Percentiles rank a stretch among this genome's conserved stretches.
Conservation (phyloP, 2,888 invertebrate genomes). For the Yponomeuta malinellus region DNA sequence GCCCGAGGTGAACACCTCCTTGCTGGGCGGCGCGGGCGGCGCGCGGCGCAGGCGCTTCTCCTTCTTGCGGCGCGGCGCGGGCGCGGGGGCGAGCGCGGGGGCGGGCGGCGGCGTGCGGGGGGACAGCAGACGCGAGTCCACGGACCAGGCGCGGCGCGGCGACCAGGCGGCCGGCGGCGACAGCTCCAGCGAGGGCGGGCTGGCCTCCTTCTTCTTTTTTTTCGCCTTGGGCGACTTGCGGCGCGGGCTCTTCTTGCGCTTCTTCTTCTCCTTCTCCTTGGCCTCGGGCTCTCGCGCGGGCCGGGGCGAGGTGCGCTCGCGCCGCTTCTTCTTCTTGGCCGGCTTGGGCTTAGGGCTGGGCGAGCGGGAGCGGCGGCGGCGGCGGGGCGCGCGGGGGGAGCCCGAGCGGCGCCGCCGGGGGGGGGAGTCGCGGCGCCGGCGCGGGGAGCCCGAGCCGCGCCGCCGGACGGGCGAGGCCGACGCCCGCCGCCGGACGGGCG, state of each 20-base stretch:
- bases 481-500: conserved; percentile 26
- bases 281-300: conserved; percentile 33
- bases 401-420: conserved; percentile 29
- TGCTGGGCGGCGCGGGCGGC: conserved; percentile 79
- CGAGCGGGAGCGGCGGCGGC: conserved; percentile 38
- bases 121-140: conserved; percentile 76
- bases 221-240: conserved; percentile 46
- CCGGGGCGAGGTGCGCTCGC: conserved; percentile 26
- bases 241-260: conserved; percentile 36
- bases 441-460: too few species aligned
- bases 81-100: conserved; percentile 39
- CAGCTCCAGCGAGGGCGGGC: conserved; percentile 32
- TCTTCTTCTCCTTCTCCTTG: conserved; percentile 39
- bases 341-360: background rate
- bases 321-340: conserved; percentile 27
- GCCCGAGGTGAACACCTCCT: conserved; percentile 94
- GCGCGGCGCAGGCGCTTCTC: conserved; percentile 29
- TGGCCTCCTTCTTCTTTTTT: conserved; percentile 43
- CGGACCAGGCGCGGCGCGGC: conserved; percentile 17
- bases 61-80: conserved; percentile 30
- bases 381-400: conserved; percentile 13
- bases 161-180: conserved; percentile 21
- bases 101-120: conserved; percentile 76
- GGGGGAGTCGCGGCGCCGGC: conserved; percentile 35
- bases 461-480: too few species aligned